Base-by-base conservation (phyloP, 2,888 invertebrate species). In the Sycophila texana region DNA sequence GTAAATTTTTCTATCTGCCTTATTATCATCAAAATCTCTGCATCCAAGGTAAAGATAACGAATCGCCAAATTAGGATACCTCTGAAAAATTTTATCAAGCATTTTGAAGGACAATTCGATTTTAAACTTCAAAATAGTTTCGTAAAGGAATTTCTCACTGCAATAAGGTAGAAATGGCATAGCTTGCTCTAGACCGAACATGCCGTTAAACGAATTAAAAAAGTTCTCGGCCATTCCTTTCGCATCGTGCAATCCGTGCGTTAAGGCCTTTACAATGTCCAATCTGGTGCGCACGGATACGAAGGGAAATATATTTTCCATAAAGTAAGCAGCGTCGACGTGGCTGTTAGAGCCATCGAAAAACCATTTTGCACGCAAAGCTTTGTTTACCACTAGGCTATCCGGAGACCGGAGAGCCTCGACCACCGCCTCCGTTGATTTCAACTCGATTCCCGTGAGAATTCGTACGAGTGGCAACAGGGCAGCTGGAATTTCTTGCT, bases 311-410 rank as follows among this genome's bases (percentile, higher is more conserved):
- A 60, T 5, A 16, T 61, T 26, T 5, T 61, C 61, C 7, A 22
- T 4, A 60, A 60, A 60, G 22, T 60, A 60, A 22, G 20, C 14
- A 60, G 22, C 26, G 1, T 20, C 22, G 13, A 60, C 26, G 20
- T 60, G 58, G 13, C 30, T n/a, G 22, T 7, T 30, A 4, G 61
- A 4, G 5, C 61, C 30, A 16, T 61, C 61, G 16, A 61, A 61
- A n/a, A 61, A 30, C 61, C 61, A 61, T 30, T 61, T 61, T 16
- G 61, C 14, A 4, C 61, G 30, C 30, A 61, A 26, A 26, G 61
- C 61, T 61, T 61, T 22, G 13, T 61, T 61, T 16, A 26, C 7
- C 26, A 61, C 26, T 16, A 16, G 13, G 7, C 16, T 12, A 26
- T 61, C 5, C 26, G 26, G 13, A 7, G 30, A 61, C 5, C 30